phyloP scores from a whole-genome alignment of 2,113 vertebrate genomes.

The Hippocampus guttulatus region DNA sequence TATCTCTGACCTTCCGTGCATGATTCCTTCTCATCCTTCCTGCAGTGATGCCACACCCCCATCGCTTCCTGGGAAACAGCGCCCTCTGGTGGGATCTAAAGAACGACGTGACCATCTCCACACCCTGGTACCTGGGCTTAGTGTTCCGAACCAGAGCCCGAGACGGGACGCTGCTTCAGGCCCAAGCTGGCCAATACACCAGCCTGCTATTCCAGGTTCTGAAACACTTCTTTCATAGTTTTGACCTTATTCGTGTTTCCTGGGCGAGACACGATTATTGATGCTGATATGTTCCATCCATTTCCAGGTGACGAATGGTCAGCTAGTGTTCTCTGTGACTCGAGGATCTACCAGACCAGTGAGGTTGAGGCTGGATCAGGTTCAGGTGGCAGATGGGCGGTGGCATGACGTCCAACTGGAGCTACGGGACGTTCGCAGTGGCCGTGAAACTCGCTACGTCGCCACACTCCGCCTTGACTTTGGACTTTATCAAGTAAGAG shows the following conservation, averaged over 20 bases:
- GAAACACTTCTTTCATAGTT: neutral
- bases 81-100: constrained; percentile 93
- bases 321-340: constrained; percentile 86
- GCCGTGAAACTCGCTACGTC: constrained; percentile 80
- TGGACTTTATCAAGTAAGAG: constrained; percentile 85
- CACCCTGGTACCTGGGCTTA: constrained; percentile 92
- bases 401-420: constrained; percentile 96
- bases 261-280: neutral
- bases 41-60: constrained; percentile 87
- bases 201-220: constrained; percentile 88
- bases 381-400: constrained; percentile 84
- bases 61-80: constrained; percentile 89
- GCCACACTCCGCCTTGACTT: constrained; percentile 90
- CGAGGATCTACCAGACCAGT: constrained; percentile 76
- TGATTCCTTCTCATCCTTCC: constrained; percentile 26
- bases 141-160: constrained; percentile 85
- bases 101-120: constrained; percentile 85
- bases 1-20: neutral
- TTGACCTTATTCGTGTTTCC: neutral
- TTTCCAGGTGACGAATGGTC: constrained; percentile 80
- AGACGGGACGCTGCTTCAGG: constrained; percentile 86
- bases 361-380: constrained; percentile 85
- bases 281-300: neutral
- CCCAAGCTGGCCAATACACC: constrained; percentile 87
- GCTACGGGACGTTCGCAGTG: constrained; percentile 82